Conservation (phyloP, 2,888 invertebrate genomes). For the Mesorhabditis spiculigera region DNA sequence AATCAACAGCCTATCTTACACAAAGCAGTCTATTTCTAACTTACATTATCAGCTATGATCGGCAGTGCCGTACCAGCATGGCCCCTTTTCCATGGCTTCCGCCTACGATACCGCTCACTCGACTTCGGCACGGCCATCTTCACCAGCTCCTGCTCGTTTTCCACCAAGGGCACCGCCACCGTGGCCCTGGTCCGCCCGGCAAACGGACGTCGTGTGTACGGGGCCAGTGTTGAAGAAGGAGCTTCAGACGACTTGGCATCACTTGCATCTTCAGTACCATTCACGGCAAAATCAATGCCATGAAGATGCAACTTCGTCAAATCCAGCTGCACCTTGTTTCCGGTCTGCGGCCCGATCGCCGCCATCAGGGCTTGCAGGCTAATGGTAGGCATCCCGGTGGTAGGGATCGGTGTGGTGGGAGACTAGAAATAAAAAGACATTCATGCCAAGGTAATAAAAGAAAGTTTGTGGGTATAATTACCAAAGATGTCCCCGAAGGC, state of each 20-base stretch:
- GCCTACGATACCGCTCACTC: not conserved
- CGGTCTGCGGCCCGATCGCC: not conserved
- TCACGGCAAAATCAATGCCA: not conserved
- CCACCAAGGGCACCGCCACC: not conserved
- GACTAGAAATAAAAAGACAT: too few relatives aligned
- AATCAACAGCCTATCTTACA: too few relatives aligned
- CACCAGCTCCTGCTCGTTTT: slow-evolving; percentile 1
- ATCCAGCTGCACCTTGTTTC: not conserved
- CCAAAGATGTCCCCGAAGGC: not conserved
- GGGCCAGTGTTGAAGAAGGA: not conserved
- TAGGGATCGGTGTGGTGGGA: not conserved
- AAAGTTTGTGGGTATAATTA: too few relatives aligned
- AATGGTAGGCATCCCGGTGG: not conserved
- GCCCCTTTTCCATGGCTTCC: too few relatives aligned
- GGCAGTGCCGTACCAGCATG: too few relatives aligned
- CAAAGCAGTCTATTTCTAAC: too few relatives aligned
- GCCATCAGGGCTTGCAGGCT: not conserved
- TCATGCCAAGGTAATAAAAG: too few relatives aligned
- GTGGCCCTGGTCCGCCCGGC: not conserved
- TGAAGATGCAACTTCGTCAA: not conserved
- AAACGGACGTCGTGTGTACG: not conserved
- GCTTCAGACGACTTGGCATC: not conserved
- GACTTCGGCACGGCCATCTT: not conserved
- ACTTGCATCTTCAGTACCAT: not conserved
- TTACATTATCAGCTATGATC: too few relatives aligned